Percentiles rank a stretch among this genome's conserved stretches.
Conservation (phyloP, 2,797 vertebrate genomes). For the Epinephelus coioides region DNA sequence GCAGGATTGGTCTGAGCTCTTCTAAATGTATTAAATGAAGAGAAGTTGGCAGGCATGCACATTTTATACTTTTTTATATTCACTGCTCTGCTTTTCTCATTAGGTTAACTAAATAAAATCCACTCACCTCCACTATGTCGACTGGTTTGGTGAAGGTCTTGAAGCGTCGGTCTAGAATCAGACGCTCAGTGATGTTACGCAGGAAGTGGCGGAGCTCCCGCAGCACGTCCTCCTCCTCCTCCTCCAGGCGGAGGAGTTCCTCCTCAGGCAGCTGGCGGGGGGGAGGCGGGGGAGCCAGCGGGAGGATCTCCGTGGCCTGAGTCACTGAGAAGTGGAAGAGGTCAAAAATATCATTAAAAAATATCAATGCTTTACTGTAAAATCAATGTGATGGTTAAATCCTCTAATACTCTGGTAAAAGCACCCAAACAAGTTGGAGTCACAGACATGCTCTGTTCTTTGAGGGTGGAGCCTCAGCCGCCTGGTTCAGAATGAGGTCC, state of each 20-base stretch:
- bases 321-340: slow-evolving; percentile 52
- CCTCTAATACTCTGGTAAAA: too few relatives aligned
- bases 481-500: slow-evolving; percentile 91
- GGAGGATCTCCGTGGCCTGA: slow-evolving; percentile 87
- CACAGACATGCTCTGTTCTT: slow-evolving; percentile 76
- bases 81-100: too few relatives aligned
- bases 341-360: background rate
- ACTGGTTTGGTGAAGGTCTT: slow-evolving; percentile 92
- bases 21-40: too few relatives aligned
- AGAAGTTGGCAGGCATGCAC: too few relatives aligned
- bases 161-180: slow-evolving; percentile 91
- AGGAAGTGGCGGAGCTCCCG: slow-evolving; percentile 93
- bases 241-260: slow-evolving; percentile 87
- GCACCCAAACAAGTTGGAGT: background rate
- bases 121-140: slow-evolving; percentile 88
- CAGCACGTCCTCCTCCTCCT: slow-evolving; percentile 91
- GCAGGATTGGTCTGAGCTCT: too few relatives aligned
- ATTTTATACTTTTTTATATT: too few relatives aligned
- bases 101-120: too few relatives aligned
- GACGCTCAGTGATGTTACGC: slow-evolving; percentile 90
- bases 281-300: slow-evolving; percentile 86
- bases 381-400: background rate
- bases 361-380: background rate
- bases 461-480: slow-evolving; percentile 86
- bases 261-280: slow-evolving; percentile 83